These are phyloP conservation scores for Tenthredo livida DNA, from an alignment of 2,888 invertebrate genomes.

Conservation along the genomic window DNA sequence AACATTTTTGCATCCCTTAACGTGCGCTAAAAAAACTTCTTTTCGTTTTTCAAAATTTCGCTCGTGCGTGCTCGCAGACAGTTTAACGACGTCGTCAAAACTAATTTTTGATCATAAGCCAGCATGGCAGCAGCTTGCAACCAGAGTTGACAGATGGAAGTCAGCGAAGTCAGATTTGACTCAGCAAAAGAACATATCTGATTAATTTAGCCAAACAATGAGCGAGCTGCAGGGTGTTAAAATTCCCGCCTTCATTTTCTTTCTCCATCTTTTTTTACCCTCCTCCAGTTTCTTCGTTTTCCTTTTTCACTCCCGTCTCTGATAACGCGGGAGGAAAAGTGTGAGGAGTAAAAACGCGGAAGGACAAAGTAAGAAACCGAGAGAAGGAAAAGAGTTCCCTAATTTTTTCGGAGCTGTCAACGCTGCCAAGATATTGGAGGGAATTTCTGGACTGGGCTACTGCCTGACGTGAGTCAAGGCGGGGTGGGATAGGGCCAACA, in stretches of 20 bases:
- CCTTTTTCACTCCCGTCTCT: neutral
- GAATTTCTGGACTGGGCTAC: neutral
- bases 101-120: neutral
- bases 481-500: neutral
- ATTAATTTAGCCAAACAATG: slow-evolving; percentile 22
- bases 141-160: neutral
- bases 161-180: neutral
- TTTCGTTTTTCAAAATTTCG: neutral
- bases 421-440: neutral
- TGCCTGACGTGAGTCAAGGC: neutral
- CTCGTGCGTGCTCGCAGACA: neutral
- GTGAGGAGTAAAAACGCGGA: neutral
- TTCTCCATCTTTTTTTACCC: too few relatives aligned
- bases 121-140: neutral
- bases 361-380: too few relatives aligned
- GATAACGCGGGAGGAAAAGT: neutral
- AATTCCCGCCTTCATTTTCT: neutral
- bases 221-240: neutral
- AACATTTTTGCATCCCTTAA: neutral
- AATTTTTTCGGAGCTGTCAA: neutral
- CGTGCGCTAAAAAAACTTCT: too few relatives aligned
- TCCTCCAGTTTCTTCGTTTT: neutral
- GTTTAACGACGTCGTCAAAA: neutral
- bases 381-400: neutral
- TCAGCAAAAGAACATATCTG: neutral